phyloP scores from a whole-genome alignment of 2,113 vertebrate genomes.

The Prunella fulvescens region DNA sequence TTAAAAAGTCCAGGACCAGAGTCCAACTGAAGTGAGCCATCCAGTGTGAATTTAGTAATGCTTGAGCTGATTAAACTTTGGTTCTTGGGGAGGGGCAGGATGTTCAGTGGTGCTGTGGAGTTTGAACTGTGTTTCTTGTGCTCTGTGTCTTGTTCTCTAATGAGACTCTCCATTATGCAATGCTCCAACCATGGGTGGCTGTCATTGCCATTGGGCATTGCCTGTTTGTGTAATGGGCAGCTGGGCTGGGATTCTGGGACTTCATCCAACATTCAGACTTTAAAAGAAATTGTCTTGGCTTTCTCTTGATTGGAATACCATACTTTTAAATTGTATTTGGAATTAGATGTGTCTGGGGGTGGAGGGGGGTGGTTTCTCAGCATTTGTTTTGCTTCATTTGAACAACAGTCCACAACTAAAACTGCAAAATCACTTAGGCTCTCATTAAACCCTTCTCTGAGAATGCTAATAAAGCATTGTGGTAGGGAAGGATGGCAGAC shows the following conservation, averaged over 20 bases:
- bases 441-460: not conserved
- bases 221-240: not conserved
- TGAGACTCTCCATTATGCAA: not conserved
- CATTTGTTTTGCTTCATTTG: not conserved
- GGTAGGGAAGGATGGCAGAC: not conserved
- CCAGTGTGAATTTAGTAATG: not conserved
- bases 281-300: not conserved
- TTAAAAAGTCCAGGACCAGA: not conserved
- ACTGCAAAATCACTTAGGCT: not conserved
- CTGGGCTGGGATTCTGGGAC: constrained; percentile 16
- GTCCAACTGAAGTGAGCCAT: not conserved
- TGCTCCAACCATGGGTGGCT: not conserved
- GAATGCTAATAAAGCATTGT: not conserved
- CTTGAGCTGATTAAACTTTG: constrained; percentile 49
- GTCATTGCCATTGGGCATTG: not conserved
- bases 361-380: not conserved
- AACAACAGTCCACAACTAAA: not conserved
- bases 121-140: not conserved
- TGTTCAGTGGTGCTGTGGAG: not conserved
- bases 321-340: not conserved
- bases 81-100: not conserved
- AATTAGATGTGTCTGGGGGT: not conserved
- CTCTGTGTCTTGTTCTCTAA: not conserved
- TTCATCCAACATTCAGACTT: not conserved
- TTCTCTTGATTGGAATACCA: not conserved